Percentiles rank a stretch among this genome's conserved stretches.
These are phyloP conservation scores for Drepanosiphum platanoidis DNA, from an alignment of 2,888 invertebrate genomes.

Conservation along the genomic window DNA sequence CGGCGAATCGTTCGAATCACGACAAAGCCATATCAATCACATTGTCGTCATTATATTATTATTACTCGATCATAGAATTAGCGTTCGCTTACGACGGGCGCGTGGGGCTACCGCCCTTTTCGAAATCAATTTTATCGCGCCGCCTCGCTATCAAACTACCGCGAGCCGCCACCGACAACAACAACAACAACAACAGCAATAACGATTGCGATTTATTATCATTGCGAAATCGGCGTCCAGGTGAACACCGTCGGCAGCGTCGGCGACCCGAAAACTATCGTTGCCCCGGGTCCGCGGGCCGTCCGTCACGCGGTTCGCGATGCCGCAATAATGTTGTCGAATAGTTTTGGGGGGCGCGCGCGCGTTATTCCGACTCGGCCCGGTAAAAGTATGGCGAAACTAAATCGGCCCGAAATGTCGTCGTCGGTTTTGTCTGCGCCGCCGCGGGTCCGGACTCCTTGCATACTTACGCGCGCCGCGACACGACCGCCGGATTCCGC, in stretches of 20 bases:
- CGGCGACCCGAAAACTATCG: not conserved
- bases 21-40: too few species aligned
- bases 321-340: conserved; percentile 16
- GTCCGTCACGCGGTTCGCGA: not conserved
- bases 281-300: not conserved
- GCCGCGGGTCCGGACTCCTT: not conserved
- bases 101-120: too few species aligned
- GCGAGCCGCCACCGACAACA: too few species aligned
- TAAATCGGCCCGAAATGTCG: conserved; percentile 15
- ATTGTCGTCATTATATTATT: too few species aligned
- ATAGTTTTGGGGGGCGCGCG: conserved; percentile 8
- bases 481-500: conserved; percentile 8
- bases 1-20: too few species aligned
- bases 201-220: too few species aligned
- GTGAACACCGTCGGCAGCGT: not conserved
- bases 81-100: too few species aligned
- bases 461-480: not conserved
- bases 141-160: too few species aligned
- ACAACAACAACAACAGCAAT: not conserved
- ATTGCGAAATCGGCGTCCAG: too few species aligned
- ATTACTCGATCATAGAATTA: too few species aligned
- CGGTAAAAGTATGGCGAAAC: conserved; percentile 32
- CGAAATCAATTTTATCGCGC: too few species aligned
- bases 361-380: too few species aligned
- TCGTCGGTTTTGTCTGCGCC: not conserved